phyloP scores from a whole-genome alignment of 2,113 vertebrate species.

The Buteo buteo region DNA sequence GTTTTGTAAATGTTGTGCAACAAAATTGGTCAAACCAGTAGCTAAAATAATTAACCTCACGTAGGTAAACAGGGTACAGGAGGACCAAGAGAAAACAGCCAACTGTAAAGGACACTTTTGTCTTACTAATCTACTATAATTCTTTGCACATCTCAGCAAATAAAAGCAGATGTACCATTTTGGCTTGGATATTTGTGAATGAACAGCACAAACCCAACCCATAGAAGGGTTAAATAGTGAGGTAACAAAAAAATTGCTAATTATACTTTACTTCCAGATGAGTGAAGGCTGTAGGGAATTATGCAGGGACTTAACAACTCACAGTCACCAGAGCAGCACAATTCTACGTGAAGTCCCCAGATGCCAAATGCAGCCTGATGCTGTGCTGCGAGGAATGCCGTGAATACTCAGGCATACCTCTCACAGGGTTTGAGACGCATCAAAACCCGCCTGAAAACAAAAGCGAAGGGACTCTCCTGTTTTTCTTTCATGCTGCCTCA shows the following conservation, averaged over 20 bases:
- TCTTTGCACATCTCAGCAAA: background rate
- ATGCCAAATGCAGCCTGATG: background rate
- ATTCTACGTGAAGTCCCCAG: background rate
- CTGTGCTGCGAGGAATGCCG: background rate
- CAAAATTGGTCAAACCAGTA: background rate
- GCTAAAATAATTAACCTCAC: background rate
- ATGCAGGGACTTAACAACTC: background rate
- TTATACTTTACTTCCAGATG: constrained; percentile 36
- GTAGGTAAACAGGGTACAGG: background rate
- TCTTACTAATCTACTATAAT: background rate
- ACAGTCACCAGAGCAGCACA: background rate
- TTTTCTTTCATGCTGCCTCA: background rate
- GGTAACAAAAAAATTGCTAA: constrained; percentile 13
- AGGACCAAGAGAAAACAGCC: background rate
- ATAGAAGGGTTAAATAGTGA: background rate
- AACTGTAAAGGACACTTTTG: background rate
- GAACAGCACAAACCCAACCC: background rate
- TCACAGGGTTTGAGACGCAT: background rate
- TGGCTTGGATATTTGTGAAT: background rate
- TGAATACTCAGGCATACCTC: background rate
- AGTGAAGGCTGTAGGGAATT: constrained; percentile 20
- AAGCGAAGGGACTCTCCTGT: background rate
- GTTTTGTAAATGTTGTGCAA: background rate
- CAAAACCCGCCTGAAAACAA: background rate
- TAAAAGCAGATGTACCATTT: background rate